Base-by-base conservation (phyloP, 2,797 vertebrate genomes). In the Xyrichtys novacula region DNA sequence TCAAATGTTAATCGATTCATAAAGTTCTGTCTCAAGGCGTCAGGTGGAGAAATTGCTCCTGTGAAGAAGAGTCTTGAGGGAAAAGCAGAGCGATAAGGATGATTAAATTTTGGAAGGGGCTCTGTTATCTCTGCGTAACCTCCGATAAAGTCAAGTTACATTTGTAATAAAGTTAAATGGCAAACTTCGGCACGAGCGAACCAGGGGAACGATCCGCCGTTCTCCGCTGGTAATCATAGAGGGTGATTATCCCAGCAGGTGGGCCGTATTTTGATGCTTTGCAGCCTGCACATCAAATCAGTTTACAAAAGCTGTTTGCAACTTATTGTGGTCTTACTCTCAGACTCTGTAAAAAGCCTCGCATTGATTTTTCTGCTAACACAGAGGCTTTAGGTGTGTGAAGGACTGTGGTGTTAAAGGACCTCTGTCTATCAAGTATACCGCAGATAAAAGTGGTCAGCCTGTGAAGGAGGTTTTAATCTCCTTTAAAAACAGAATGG, bases 1-100 rank as follows among this genome's bases (percentile, higher is more conserved):
- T 36, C 1, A 43, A 58, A 57, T 16, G 23, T 56, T 47, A 40
- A 56, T 66, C 0, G 9, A 25, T 57, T 57, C n/a, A 23, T 42
- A 28, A 28, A 44, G 26, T 20, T 29, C 20, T 15, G 7, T 58
- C 25, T 15, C 1, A 6, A 14, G 15, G 43, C 1, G 1, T 31
- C 5, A n/a, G 55, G 36, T 10, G 17, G 23, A 48, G n/a, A 5
- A 38, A 46, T 26, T 12, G 9, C 42, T 31, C 23, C 52, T 15
- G 8, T 67, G 50, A 20, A 1, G 50, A 20, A 1, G 12, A 9
- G 29, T 32, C n/a, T n/a, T 14, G 16, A 2, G 17, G 8, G 29
- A 22, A 16, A 29, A 63, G 34, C 12, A 16, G 11, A 20, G 6
- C 34, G 39, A 29, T 6, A 3, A 44, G 26, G 49, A 2, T 32